Evolutionary conservation across 2,888 invertebrate species (phyloP).

Genomic region (Notodonta ziczac): DNA sequence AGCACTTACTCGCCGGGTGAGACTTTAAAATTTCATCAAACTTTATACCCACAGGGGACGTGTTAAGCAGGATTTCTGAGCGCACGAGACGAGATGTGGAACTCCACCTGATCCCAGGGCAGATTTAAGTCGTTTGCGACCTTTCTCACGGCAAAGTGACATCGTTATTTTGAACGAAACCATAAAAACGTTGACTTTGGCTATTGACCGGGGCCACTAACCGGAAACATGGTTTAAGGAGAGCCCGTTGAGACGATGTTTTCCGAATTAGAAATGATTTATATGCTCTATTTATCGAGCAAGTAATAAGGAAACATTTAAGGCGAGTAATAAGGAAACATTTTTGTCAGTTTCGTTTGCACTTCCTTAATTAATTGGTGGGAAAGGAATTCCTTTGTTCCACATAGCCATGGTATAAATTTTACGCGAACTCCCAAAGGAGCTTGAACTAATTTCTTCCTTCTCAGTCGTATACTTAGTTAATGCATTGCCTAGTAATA

Average conservation of each 20-base stretch:
- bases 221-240: too few relatives aligned
- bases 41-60: conserved; percentile 18
- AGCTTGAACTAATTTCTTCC: not conserved
- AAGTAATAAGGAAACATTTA: too few relatives aligned
- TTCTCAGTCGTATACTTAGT: conserved; percentile 11
- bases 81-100: conserved; percentile 16
- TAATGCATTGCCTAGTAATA: conserved; percentile 19
- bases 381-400: not conserved
- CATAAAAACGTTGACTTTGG: too few relatives aligned
- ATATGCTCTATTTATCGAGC: too few relatives aligned
- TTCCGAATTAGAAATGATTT: too few relatives aligned
- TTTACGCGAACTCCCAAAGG: not conserved
- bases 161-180: not conserved
- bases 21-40: conserved; percentile 27
- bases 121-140: conserved; percentile 13
- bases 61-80: conserved; percentile 12
- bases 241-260: too few relatives aligned
- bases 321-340: too few relatives aligned
- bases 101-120: conserved; percentile 16
- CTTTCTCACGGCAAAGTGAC: conserved; percentile 12
- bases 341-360: too few relatives aligned
- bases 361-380: too few relatives aligned
- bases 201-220: too few relatives aligned
- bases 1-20: conserved; percentile 6
- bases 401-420: not conserved